A percentile compares a stretch with the other conserved stretches of the same genome.
Evolutionary conservation across 2,888 invertebrate genomes (phyloP).

Genomic region (Mimachlamys varia): DNA sequence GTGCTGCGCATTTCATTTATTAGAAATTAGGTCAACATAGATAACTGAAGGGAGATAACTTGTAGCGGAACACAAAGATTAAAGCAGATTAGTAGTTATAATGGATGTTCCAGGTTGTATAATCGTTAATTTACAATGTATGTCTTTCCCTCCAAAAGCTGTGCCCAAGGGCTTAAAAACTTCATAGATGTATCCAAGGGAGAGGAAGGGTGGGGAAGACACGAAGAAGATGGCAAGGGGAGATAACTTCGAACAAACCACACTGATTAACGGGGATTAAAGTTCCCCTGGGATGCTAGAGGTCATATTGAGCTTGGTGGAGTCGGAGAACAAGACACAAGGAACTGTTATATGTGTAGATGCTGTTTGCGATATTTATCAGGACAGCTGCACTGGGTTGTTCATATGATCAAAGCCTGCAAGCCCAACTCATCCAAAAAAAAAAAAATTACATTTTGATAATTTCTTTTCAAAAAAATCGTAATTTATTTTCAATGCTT

Average conservation of each 20-base stretch:
- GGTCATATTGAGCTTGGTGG: constrained; percentile 1
- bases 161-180: neutral
- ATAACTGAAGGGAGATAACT: neutral
- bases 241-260: neutral
- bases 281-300: constrained; percentile 9
- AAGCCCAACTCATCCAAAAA: neutral
- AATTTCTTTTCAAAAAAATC: neutral
- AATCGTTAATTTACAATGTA: neutral
- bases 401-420: neutral
- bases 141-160: neutral
- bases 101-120: neutral
- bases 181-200: neutral
- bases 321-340: neutral
- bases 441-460: neutral
- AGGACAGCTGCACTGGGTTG: neutral
- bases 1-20: neutral
- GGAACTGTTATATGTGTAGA: neutral
- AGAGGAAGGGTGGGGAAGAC: constrained; percentile 1
- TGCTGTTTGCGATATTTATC: neutral
- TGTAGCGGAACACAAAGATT: neutral
- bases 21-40: neutral
- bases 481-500: neutral
- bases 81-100: neutral
- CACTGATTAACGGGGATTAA: constrained; percentile 14
- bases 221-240: neutral